A percentile compares a stretch with the other conserved stretches of the same genome.
These are phyloP conservation scores for Nasonia oneida DNA, from an alignment of 2,888 invertebrate species.

Conservation along the genomic window DNA sequence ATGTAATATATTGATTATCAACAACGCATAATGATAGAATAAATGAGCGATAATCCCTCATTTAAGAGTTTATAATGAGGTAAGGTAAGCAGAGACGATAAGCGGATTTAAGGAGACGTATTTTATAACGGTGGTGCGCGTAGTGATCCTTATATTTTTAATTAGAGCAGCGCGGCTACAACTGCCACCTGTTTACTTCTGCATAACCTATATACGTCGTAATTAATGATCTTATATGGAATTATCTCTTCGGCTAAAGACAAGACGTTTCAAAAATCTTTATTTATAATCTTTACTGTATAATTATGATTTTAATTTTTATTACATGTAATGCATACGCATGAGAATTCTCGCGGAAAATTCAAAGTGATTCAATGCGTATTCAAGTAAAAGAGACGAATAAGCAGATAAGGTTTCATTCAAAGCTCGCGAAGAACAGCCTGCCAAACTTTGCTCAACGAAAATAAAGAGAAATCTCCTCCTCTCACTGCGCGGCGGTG, in stretches of 20 bases:
- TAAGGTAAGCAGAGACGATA: background rate
- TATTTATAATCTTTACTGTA: too few relatives aligned
- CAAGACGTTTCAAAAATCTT: too few relatives aligned
- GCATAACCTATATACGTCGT: background rate
- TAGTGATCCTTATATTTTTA: slow-evolving; percentile 16
- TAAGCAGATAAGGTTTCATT: background rate
- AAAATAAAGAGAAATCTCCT: background rate
- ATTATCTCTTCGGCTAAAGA: too few relatives aligned
- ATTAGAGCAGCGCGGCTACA: slow-evolving; percentile 5
- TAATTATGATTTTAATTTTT: too few relatives aligned
- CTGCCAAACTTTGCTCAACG: background rate
- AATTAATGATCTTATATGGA: too few relatives aligned
- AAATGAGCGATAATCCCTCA: too few relatives aligned
- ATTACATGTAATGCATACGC: too few relatives aligned
- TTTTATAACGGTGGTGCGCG: background rate
- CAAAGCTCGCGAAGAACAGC: background rate
- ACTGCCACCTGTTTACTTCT: slow-evolving; percentile 4
- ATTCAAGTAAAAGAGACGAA: background rate
- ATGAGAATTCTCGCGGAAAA: too few relatives aligned
- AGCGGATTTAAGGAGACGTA: slow-evolving; percentile 6
- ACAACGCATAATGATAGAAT: too few relatives aligned
- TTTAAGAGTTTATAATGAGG: background rate
- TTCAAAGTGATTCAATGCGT: background rate
- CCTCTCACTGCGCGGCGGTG: background rate
- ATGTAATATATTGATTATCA: too few relatives aligned